Percentiles rank a stretch among this genome's conserved stretches.
phyloP scores from a whole-genome alignment of 1,140 invertebrate genomes.

The Leptestheria dahalacensis region DNA sequence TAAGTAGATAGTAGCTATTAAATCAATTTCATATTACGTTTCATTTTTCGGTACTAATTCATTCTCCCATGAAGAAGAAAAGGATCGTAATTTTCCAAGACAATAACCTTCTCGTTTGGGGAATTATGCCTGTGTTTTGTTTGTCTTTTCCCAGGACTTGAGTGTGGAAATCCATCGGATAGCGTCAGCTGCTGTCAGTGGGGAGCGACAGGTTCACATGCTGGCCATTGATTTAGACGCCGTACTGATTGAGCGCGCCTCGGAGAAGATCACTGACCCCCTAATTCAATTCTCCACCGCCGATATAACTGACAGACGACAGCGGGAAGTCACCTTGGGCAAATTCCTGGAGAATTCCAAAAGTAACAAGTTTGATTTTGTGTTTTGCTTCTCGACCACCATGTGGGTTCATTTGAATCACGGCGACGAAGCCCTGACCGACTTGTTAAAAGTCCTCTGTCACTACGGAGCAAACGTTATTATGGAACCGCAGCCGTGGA shows the following conservation, averaged over 20 bases:
- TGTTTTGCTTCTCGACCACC: conserved; percentile 64
- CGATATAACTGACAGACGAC: conserved; percentile 40
- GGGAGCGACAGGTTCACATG: conserved; percentile 31
- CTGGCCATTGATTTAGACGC: conserved; percentile 59
- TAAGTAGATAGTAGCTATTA: too few species aligned
- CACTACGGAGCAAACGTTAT: conserved; percentile 42
- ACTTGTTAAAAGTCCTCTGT: conserved; percentile 34
- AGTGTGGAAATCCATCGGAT: conserved; percentile 41
- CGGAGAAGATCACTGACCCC: conserved; percentile 30
- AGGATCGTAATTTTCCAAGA: not conserved
- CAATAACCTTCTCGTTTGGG: conserved; percentile 15
- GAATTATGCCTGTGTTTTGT: too few species aligned
- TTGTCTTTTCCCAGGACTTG: conserved; percentile 40
- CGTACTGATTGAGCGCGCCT: conserved; percentile 47
- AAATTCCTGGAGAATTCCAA: not conserved
- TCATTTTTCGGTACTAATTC: too few species aligned
- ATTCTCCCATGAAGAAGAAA: too few species aligned
- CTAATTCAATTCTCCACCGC: conserved; percentile 26
- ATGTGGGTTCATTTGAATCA: conserved; percentile 78
- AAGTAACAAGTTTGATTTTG: conserved; percentile 42
- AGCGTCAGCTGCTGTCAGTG: conserved; percentile 24
- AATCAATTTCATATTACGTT: too few species aligned
- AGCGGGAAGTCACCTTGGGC: conserved; percentile 6
- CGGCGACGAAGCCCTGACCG: conserved; percentile 48
- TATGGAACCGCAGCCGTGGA: conserved; percentile 67